phyloP scores from a whole-genome alignment of 2,888 invertebrate species.

The Heliconius charithonia region DNA sequence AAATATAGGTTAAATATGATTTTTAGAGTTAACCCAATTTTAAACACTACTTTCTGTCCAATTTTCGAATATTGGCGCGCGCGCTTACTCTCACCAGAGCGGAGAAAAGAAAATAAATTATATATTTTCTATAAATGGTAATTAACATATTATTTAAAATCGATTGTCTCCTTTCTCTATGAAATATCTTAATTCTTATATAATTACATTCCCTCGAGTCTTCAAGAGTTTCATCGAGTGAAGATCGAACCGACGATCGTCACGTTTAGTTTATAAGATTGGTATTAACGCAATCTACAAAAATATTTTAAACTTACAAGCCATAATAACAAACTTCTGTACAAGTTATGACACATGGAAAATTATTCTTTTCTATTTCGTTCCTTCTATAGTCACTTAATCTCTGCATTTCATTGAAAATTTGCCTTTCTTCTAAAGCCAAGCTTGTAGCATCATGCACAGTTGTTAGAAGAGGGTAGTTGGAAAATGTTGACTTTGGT shows the following conservation, averaged over 20 bases:
- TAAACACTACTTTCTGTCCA: too few relatives aligned
- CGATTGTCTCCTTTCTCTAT: too few relatives aligned
- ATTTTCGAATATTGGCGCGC: too few relatives aligned
- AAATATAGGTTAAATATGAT: too few relatives aligned
- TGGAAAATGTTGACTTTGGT: slow-evolving; percentile 67
- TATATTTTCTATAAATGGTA: background rate
- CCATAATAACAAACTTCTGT: slow-evolving; percentile 37
- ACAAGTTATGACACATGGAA: slow-evolving; percentile 35
- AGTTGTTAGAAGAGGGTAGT: slow-evolving; percentile 88
- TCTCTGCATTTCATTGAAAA: slow-evolving; percentile 75
- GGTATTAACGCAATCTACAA: background rate
- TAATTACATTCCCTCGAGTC: too few relatives aligned
- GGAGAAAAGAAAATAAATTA: background rate
- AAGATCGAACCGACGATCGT: too few relatives aligned
- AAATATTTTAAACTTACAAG: background rate
- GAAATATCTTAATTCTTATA: too few relatives aligned
- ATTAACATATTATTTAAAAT: background rate
- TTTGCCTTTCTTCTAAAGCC: slow-evolving; percentile 79
- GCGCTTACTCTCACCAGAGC: background rate
- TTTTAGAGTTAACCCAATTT: too few relatives aligned
- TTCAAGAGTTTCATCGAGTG: too few relatives aligned
- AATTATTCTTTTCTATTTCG: slow-evolving; percentile 67
- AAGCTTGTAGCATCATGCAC: slow-evolving; percentile 87
- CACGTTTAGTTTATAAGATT: too few relatives aligned
- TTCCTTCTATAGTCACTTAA: slow-evolving; percentile 63